Conservation (phyloP, 2,888 invertebrate species). For the Cheilosia impressa region DNA sequence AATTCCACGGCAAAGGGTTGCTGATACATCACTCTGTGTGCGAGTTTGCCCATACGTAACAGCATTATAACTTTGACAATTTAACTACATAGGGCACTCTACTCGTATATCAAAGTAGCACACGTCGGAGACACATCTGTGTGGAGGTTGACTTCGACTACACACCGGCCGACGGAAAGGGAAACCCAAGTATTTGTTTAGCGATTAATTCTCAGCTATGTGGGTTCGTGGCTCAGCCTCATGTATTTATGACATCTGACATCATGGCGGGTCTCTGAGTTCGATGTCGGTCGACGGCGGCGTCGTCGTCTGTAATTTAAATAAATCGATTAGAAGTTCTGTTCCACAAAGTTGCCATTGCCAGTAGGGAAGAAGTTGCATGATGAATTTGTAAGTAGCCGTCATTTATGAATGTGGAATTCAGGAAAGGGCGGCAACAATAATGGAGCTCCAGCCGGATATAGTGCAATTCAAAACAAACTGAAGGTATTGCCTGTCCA, state of each 20-base stretch:
- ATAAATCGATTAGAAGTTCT: constrained; percentile 47
- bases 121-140: constrained; percentile 5
- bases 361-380: not conserved
- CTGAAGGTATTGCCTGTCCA: not conserved
- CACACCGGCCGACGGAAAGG: not conserved
- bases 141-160: constrained; percentile 8
- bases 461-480: not conserved
- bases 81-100: too few species aligned
- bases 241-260: constrained; percentile 50
- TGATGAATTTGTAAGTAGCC: constrained; percentile 41
- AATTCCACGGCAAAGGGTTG: not conserved
- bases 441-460: not conserved
- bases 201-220: constrained; percentile 56
- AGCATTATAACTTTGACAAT: not conserved
- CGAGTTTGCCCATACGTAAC: not conserved
- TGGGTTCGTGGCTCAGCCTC: constrained; percentile 28
- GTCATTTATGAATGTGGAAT: not conserved
- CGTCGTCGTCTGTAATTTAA: constrained; percentile 36
- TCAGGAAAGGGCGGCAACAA: not conserved
- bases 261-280: constrained; percentile 48
- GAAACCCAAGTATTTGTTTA: constrained; percentile 44
- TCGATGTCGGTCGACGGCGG: constrained; percentile 19
- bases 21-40: not conserved
- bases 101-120: not conserved
- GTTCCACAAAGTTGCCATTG: not conserved